Conservation (phyloP, 2,113 vertebrate species). For the Patagioenas fasciata region DNA sequence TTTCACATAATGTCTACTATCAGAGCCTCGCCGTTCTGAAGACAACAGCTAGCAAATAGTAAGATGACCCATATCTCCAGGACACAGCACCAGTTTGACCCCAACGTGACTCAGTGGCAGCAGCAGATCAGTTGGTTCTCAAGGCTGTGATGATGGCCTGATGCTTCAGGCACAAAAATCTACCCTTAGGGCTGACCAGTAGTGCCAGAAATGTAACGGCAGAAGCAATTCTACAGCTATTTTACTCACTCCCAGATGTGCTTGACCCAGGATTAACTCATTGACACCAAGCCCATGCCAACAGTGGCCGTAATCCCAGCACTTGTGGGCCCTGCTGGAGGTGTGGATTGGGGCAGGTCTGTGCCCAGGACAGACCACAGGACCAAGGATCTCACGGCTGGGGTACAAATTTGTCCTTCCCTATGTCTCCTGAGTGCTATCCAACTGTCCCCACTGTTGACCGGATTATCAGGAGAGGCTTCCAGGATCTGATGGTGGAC, state of each 20-base stretch:
- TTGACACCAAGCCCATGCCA: background rate
- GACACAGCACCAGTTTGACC: background rate
- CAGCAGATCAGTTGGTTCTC: background rate
- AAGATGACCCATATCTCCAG: background rate
- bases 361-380: background rate
- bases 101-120: rapidly evolving
- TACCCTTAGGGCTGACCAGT: background rate
- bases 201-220: background rate
- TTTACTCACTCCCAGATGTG: background rate
- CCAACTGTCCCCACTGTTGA: background rate
- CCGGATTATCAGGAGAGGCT: background rate
- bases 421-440: background rate
- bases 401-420: background rate
- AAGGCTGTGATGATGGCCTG: background rate
- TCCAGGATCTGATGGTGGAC: background rate
- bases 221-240: background rate
- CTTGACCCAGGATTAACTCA: background rate
- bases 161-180: background rate
- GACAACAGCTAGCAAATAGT: background rate
- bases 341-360: background rate
- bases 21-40: background rate
- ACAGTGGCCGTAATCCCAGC: background rate
- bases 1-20: background rate
- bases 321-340: background rate
- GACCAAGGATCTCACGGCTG: background rate